Evolutionary conservation across 1,140 invertebrate genomes (phyloP).

Genomic region (Lethrus apterus): DNA sequence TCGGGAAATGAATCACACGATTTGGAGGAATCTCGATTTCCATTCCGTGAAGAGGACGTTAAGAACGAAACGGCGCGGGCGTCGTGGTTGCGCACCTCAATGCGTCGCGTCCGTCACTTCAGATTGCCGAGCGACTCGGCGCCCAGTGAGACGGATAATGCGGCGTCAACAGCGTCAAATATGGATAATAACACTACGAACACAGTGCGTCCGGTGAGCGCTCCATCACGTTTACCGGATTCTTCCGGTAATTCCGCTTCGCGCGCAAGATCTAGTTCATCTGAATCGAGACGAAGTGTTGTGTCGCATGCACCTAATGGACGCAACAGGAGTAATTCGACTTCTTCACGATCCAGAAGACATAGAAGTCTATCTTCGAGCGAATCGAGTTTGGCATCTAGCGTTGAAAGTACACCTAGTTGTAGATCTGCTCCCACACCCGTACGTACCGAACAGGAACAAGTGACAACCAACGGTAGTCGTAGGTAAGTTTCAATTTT

Average conservation of each 20-base stretch:
- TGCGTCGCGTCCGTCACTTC: slow-evolving; percentile 36
- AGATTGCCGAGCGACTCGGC: slow-evolving; percentile 27
- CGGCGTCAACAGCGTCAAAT: slow-evolving; percentile 1
- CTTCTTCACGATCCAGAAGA: slow-evolving; percentile 32
- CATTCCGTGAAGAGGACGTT: no score
- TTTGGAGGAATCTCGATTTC: no score
- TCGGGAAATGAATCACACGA: no score
- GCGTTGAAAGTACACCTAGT: slow-evolving; percentile 31
- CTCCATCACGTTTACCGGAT: slow-evolving; percentile 32
- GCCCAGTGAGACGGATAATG: slow-evolving; percentile 1
- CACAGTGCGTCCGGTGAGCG: slow-evolving; percentile 32
- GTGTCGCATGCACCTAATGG: slow-evolving; percentile 25
- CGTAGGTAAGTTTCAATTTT: not conserved
- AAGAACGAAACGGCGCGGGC: slow-evolving; percentile 16
- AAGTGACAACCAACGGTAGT: not conserved
- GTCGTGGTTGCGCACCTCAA: slow-evolving; percentile 38
- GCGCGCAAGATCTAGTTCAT: no score
- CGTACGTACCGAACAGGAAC: slow-evolving; percentile 13
- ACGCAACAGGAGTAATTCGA: slow-evolving; percentile 34
- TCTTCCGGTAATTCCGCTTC: not conserved
- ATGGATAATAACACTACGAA: not conserved
- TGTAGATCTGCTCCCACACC: slow-evolving; percentile 25
- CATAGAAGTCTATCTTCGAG: slow-evolving; percentile 35
- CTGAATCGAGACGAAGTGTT: slow-evolving; percentile 11
- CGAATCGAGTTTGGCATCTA: slow-evolving; percentile 35